Conservation (phyloP, 2,797 vertebrate species). For the Peromyscus nudipes region DNA sequence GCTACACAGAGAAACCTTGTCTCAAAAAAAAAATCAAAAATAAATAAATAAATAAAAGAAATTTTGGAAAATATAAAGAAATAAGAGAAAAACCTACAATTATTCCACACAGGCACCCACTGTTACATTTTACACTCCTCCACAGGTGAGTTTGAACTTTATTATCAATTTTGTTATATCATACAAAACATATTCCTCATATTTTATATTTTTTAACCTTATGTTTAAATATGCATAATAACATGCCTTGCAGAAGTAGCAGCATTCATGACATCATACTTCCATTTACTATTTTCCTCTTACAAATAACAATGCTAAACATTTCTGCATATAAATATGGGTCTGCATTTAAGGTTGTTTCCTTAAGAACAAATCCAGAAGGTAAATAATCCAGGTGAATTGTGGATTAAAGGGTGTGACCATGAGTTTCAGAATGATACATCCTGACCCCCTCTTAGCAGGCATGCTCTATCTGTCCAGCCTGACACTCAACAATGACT, state of each 20-base stretch:
- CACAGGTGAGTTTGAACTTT: not conserved
- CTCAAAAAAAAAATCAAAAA: too few species aligned
- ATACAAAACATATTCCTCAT: not conserved
- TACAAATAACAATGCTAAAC: not conserved
- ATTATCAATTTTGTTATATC: constrained; percentile 12
- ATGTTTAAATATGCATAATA: not conserved
- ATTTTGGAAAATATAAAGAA: constrained; percentile 26
- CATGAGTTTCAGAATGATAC: not conserved
- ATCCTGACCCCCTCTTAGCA: not conserved
- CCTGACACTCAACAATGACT: not conserved
- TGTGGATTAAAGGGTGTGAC: constrained; percentile 14
- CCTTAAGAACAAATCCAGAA: constrained; percentile 35
- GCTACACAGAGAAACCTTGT: too few species aligned
- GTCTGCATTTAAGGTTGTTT: not conserved
- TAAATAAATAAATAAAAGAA: too few species aligned
- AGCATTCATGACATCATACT: not conserved
- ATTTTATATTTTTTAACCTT: not conserved
- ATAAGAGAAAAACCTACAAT: constrained; percentile 5
- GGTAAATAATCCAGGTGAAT: not conserved
- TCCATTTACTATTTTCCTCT: not conserved
- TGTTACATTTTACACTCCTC: not conserved
- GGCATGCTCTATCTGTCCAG: not conserved
- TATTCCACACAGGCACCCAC: not conserved
- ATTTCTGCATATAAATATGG: not conserved
- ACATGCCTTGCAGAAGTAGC: not conserved